A percentile compares a stretch with the other conserved stretches of the same genome.
Evolutionary conservation across 2,888 invertebrate species (phyloP).

Genomic region (Gibbula magus): DNA sequence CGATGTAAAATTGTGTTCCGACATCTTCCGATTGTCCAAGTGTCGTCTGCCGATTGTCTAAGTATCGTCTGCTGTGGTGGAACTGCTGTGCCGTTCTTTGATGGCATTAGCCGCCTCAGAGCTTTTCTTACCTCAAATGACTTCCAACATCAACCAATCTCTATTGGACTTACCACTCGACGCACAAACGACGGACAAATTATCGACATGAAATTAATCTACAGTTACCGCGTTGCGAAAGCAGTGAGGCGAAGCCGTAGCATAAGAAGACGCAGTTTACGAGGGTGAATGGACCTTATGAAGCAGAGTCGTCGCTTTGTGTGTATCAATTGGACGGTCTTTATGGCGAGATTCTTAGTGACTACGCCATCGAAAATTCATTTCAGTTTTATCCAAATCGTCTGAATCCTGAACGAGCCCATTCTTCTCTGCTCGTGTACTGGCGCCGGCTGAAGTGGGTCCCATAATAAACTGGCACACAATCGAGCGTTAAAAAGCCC

Average conservation of each 20-base stretch:
- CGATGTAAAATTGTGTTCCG: neutral
- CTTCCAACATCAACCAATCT: neutral
- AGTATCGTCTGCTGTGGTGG: constrained; percentile 9
- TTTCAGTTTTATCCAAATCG: neutral
- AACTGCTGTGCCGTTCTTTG: neutral
- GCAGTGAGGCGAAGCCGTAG: neutral
- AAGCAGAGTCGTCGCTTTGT: constrained; percentile 6
- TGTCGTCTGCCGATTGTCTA: constrained; percentile 20
- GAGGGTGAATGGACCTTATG: constrained; percentile 12
- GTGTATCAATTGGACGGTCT: constrained; percentile 8
- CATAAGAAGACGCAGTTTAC: constrained; percentile 15
- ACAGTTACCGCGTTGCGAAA: constrained; percentile 9
- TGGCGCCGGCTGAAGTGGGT: neutral
- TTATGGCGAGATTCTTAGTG: neutral
- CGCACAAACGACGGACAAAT: constrained; percentile 13
- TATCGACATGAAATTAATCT: constrained; percentile 21
- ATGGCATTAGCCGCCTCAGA: constrained; percentile 13
- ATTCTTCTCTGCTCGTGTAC: neutral
- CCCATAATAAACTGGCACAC: neutral
- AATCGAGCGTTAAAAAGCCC: neutral
- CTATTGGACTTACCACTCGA: neutral
- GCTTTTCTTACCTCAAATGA: neutral
- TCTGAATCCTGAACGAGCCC: neutral
- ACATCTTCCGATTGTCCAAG: neutral
- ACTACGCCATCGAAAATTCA: neutral